These are phyloP conservation scores for Ophion obscuratus DNA, from an alignment of 2,888 invertebrate species.

Conservation along the genomic window DNA sequence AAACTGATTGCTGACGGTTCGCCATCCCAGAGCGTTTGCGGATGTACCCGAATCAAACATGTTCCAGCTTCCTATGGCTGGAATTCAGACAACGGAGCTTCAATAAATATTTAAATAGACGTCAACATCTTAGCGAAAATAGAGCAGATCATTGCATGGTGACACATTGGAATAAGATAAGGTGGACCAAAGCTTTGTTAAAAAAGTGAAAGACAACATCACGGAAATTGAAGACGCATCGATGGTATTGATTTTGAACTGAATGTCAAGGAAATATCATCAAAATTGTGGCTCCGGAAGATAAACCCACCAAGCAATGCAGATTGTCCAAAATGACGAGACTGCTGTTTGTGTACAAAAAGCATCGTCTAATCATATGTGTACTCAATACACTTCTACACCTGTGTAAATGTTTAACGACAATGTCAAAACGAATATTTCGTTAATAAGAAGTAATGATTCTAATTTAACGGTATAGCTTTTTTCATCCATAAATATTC, in stretches of 20 bases:
- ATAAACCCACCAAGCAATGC: not conserved
- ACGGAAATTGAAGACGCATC: not conserved
- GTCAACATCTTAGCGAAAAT: not conserved
- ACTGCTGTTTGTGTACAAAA: not conserved
- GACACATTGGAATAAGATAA: not conserved
- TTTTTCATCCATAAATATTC: not conserved
- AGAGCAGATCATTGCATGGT: not conserved
- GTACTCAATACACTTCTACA: not conserved
- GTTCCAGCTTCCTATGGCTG: not conserved
- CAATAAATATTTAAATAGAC: not conserved
- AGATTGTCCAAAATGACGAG: not conserved
- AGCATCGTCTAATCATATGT: not conserved
- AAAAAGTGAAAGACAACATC: not conserved
- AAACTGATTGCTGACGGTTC: slow-evolving; percentile 55
- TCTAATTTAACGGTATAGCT: not conserved
- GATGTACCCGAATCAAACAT: not conserved
- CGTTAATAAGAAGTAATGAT: not conserved
- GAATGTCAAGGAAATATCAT: not conserved
- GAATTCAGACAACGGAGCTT: not conserved
- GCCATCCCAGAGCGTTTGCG: slow-evolving; percentile 63
- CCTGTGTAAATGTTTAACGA: not conserved
- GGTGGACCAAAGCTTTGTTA: not conserved
- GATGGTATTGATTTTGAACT: not conserved
- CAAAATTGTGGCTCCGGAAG: not conserved
- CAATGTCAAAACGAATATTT: not conserved